Percentiles rank a stretch among this genome's conserved stretches.
These are phyloP conservation scores for Otus sunia DNA, from an alignment of 2,113 vertebrate species.

Conservation along the genomic window DNA sequence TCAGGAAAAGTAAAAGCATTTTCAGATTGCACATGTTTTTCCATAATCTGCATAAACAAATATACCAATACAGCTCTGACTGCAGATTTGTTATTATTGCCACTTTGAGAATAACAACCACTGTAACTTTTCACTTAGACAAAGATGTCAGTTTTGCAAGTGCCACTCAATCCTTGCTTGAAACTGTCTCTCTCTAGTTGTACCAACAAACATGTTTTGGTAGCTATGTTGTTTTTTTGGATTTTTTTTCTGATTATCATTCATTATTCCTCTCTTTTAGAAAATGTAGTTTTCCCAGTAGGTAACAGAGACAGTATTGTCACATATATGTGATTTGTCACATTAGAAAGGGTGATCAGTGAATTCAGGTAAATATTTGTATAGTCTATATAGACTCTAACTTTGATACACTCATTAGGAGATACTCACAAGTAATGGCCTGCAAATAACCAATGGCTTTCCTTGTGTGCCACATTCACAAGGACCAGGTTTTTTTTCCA, in stretches of 20 bases:
- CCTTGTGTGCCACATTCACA: not conserved
- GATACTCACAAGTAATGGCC: not conserved
- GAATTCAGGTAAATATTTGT: not conserved
- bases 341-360: not conserved
- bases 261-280: not conserved
- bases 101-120: not conserved
- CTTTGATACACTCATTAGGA: not conserved
- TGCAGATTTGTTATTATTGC: not conserved
- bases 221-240: rapidly evolving
- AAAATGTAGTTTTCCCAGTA: not conserved
- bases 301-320: not conserved
- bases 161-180: not conserved
- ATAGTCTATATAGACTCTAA: not conserved
- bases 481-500: not conserved
- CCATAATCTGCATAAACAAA: not conserved
- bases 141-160: not conserved
- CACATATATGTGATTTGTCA: not conserved
- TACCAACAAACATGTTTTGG: not conserved
- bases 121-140: not conserved
- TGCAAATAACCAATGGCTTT: not conserved
- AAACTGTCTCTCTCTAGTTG: not conserved
- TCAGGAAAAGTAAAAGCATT: not conserved
- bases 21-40: not conserved
- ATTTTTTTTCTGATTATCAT: not conserved
- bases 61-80: not conserved